phyloP scores from a whole-genome alignment of 1,140 invertebrate genomes.

The Hycleus phaleratus region DNA sequence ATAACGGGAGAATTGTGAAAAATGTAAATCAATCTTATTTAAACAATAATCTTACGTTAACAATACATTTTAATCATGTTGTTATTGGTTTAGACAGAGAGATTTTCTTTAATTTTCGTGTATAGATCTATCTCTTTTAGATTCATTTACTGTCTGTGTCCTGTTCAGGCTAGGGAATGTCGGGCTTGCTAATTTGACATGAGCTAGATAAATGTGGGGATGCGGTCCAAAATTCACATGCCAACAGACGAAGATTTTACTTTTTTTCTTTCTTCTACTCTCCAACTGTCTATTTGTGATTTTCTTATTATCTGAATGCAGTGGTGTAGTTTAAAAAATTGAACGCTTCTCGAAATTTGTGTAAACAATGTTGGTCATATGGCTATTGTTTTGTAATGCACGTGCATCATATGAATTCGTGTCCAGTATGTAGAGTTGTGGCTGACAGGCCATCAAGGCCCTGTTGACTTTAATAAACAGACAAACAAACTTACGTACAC shows the following conservation, averaged over 20 bases:
- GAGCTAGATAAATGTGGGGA: constrained; percentile 8
- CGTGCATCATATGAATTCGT: not conserved
- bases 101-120: too few relatives aligned
- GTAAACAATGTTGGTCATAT: not conserved
- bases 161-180: not conserved
- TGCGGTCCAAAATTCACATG: too few relatives aligned
- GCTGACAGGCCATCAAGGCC: constrained; percentile 17
- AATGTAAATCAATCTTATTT: constrained; percentile 5
- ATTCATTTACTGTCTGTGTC: not conserved
- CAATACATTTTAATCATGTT: constrained; percentile 13
- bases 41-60: not conserved
- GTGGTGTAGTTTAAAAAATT: too few relatives aligned
- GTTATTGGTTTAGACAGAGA: constrained; percentile 4
- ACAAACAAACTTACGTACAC: constrained; percentile 7
- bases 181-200: constrained; percentile 9
- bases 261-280: not conserved
- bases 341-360: too few relatives aligned
- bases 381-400: not conserved
- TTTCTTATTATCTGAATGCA: too few relatives aligned
- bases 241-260: not conserved
- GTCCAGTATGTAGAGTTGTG: constrained; percentile 9
- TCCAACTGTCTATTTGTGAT: too few relatives aligned
- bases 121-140: too few relatives aligned
- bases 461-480: constrained; percentile 19
- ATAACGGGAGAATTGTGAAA: too few relatives aligned